Evolutionary conservation across 2,113 vertebrate species (phyloP).

Genomic region (Rattus rattus): DNA sequence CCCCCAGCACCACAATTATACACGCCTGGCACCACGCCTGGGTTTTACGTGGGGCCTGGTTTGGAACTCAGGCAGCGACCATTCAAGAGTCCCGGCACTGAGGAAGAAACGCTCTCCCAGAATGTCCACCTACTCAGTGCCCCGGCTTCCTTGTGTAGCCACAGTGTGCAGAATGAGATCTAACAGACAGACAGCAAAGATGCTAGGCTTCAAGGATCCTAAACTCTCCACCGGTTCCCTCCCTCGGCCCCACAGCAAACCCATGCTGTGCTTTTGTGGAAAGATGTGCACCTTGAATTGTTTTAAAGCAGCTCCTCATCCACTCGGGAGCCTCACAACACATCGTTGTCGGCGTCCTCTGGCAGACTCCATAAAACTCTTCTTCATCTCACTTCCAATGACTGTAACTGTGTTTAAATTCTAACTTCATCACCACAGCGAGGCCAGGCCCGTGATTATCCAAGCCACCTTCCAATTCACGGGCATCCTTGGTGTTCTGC

Average conservation of each 20-base stretch:
- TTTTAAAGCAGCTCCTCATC: constrained; percentile 30
- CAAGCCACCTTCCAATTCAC: constrained; percentile 71
- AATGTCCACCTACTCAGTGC: background rate
- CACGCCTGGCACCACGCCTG: fast-evolving
- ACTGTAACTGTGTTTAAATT: constrained; percentile 8
- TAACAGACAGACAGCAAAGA: background rate
- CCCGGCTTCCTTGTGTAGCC: background rate
- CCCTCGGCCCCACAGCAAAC: constrained; percentile 17
- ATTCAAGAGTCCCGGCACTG: too few species aligned
- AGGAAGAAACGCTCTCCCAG: background rate
- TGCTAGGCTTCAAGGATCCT: background rate
- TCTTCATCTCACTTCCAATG: constrained; percentile 56
- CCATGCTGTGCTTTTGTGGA: constrained; percentile 46
- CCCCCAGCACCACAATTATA: too few species aligned
- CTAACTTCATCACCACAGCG: constrained; percentile 60
- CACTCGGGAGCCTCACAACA: background rate
- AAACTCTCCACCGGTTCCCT: background rate
- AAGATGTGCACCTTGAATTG: constrained; percentile 3
- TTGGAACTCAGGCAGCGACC: too few species aligned
- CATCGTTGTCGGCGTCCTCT: background rate
- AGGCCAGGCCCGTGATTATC: constrained; percentile 71
- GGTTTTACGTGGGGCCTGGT: background rate
- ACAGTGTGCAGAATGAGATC: background rate
- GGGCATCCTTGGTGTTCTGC: constrained; percentile 75
- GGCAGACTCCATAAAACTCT: background rate